phyloP scores from a whole-genome alignment of 2,797 vertebrate genomes.

The Adelosebastes latens region DNA sequence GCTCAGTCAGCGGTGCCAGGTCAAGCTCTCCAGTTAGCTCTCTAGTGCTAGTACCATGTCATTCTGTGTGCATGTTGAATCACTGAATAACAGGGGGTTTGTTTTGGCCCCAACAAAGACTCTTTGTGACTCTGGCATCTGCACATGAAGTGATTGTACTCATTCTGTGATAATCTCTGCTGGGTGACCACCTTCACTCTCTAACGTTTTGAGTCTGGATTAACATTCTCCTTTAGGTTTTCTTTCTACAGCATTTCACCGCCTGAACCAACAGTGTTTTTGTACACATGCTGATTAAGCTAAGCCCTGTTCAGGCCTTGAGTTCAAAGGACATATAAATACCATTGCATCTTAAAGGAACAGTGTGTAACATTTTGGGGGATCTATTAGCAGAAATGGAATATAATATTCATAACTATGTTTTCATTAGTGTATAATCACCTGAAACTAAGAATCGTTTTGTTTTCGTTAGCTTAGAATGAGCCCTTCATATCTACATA shows the following conservation, averaged over 20 bases:
- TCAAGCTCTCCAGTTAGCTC: slow-evolving; percentile 68
- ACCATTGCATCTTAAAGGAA: slow-evolving; percentile 14
- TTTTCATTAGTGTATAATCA: no score
- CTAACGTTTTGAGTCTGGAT: slow-evolving; percentile 80
- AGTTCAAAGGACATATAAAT: slow-evolving; percentile 11
- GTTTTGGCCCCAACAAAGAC: slow-evolving; percentile 85
- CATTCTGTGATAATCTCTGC: slow-evolving; percentile 88
- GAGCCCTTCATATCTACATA: no score
- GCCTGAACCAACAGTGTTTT: not conserved
- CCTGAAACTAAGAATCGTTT: no score
- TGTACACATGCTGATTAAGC: not conserved
- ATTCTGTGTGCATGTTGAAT: slow-evolving; percentile 80
- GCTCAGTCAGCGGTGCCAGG: slow-evolving; percentile 73
- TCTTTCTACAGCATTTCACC: slow-evolving; percentile 2
- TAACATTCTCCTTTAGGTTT: slow-evolving; percentile 86
- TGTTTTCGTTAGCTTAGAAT: no score
- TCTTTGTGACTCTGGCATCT: slow-evolving; percentile 86
- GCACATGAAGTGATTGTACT: slow-evolving; percentile 85
- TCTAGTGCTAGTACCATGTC: slow-evolving; percentile 81
- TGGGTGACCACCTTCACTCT: slow-evolving; percentile 85
- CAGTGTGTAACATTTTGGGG: no score
- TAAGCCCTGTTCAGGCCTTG: slow-evolving; percentile 6
- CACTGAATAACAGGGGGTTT: slow-evolving; percentile 86
- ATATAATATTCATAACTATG: no score
- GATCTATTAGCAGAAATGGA: no score